Evolutionary conservation across 2,888 invertebrate genomes (phyloP).

Genomic region (Elegia similella): DNA sequence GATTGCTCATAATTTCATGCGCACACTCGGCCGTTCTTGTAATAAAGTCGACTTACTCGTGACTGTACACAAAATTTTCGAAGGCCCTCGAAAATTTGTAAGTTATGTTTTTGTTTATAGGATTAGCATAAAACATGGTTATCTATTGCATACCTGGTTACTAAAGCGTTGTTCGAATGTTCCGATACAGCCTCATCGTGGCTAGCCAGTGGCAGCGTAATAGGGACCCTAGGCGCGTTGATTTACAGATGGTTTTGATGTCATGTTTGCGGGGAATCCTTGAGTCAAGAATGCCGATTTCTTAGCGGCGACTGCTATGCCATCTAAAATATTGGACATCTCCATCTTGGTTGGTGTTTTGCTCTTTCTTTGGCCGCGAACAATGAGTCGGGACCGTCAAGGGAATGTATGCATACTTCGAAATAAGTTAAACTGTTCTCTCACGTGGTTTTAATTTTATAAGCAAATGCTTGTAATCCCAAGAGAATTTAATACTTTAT

Average conservation of each 20-base stretch:
- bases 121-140: conserved; percentile 76
- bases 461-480: conserved; percentile 27
- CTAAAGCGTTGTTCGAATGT: conserved; percentile 71
- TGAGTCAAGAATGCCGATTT: conserved; percentile 72
- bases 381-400: conserved; percentile 77
- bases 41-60: conserved; percentile 52
- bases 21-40: conserved; percentile 46
- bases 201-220: conserved; percentile 40
- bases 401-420: conserved; percentile 76
- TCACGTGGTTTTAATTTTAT: conserved; percentile 51
- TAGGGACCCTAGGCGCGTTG: conserved; percentile 47
- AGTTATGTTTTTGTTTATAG: conserved; percentile 68
- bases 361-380: conserved; percentile 74
- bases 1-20: conserved; percentile 73
- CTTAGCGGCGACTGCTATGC: conserved; percentile 79
- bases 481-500: conserved; percentile 9
- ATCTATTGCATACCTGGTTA: conserved; percentile 76
- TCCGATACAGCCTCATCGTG: conserved; percentile 61
- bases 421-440: conserved; percentile 60
- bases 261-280: conserved; percentile 52
- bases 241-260: conserved; percentile 50
- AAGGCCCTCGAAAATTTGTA: conserved; percentile 71
- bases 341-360: conserved; percentile 77
- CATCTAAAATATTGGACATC: conserved; percentile 82
- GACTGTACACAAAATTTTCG: conserved; percentile 42